Conservation (phyloP, 2,113 vertebrate genomes). For the Dasypus novemcinctus region DNA sequence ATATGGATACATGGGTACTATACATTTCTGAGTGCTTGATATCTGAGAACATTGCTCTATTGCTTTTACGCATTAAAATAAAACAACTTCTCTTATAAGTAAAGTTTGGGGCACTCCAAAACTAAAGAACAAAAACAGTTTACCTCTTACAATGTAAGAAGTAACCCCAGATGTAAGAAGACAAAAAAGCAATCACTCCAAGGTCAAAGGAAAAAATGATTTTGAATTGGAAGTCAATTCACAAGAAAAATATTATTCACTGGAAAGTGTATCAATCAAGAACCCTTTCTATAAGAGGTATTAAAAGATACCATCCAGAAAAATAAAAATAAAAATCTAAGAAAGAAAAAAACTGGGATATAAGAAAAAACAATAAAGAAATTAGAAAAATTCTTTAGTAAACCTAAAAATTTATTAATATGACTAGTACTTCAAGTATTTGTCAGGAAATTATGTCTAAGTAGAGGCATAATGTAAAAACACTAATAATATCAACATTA, state of each 20-base stretch:
- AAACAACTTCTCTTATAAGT: not conserved
- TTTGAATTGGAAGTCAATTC: slow-evolving; percentile 8
- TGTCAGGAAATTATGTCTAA: not conserved
- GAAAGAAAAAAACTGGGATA: not conserved
- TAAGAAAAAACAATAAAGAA: not conserved
- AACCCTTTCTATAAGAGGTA: not conserved
- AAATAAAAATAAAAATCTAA: not conserved
- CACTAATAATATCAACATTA: not conserved
- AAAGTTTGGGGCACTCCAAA: not conserved
- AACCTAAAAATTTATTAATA: not conserved
- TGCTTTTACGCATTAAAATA: not conserved
- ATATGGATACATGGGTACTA: not conserved
- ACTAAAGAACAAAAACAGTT: not conserved
- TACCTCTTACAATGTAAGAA: not conserved
- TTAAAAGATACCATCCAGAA: not conserved
- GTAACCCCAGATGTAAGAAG: not conserved
- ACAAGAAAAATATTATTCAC: not conserved
- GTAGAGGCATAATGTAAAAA: not conserved
- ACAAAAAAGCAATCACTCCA: not conserved
- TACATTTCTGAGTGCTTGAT: not conserved
- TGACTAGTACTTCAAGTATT: not conserved
- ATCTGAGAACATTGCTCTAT: not conserved
- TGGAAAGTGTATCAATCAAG: not conserved
- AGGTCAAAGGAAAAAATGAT: not conserved
- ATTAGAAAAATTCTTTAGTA: not conserved